phyloP scores from a whole-genome alignment of 1,140 invertebrate genomes.

The Zaprionus kolodkinae region DNA sequence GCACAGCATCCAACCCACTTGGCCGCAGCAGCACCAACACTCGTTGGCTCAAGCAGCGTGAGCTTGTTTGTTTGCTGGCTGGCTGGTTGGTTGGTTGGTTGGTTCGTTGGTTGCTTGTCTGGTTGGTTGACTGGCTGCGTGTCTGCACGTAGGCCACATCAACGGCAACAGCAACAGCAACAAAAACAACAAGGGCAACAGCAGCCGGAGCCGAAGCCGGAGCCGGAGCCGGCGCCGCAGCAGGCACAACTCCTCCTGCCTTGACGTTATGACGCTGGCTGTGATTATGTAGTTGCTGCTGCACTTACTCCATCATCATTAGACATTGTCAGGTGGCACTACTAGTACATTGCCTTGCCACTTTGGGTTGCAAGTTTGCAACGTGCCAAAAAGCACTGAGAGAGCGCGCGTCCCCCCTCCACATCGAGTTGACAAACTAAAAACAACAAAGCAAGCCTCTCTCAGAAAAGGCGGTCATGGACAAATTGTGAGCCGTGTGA shows the following conservation, averaged over 20 bases:
- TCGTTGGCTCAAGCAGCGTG: slow-evolving; percentile 64
- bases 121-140: slow-evolving; percentile 57
- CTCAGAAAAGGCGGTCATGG: slow-evolving; percentile 38
- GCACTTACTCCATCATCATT: slow-evolving; percentile 71
- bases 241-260: no score
- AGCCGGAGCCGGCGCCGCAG: slow-evolving; percentile 8
- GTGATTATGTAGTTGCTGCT: slow-evolving; percentile 49
- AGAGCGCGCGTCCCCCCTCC: background rate
- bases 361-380: slow-evolving; percentile 45
- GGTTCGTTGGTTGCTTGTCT: slow-evolving; percentile 36
- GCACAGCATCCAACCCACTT: slow-evolving; percentile 16
- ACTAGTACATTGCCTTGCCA: slow-evolving; percentile 53
- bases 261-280: slow-evolving; percentile 55
- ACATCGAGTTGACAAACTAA: slow-evolving; percentile 42
- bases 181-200: slow-evolving; percentile 19
- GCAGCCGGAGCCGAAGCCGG: slow-evolving; percentile 15
- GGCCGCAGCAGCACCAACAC: slow-evolving; percentile 44
- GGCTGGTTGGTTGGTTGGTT: slow-evolving; percentile 27
- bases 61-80: slow-evolving; percentile 72
- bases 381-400: slow-evolving; percentile 45
- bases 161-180: slow-evolving; percentile 33
- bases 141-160: slow-evolving; percentile 53
- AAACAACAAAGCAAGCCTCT: slow-evolving; percentile 29
- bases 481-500: slow-evolving; percentile 14
- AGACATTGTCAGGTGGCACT: slow-evolving; percentile 63